Evolutionary conservation across 1,140 invertebrate genomes (phyloP).

Genomic region (Pachyrhynchus sulphureomaculatus): DNA sequence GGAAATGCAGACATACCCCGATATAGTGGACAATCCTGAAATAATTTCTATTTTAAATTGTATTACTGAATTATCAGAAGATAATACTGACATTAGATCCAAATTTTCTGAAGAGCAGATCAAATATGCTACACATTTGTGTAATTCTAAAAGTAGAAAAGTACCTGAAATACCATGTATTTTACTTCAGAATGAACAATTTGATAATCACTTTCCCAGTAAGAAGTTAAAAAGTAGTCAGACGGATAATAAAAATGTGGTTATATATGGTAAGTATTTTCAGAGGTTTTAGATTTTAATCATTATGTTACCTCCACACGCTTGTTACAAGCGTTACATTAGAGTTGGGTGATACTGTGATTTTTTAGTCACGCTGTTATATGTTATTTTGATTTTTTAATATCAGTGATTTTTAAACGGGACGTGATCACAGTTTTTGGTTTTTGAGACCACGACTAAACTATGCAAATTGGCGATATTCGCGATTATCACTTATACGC

Average conservation of each 20-base stretch:
- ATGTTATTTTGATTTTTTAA: no score
- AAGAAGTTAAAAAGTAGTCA: background rate
- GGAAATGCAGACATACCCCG: conserved; percentile 39
- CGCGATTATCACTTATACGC: no score
- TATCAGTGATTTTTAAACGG: no score
- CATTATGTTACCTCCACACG: background rate
- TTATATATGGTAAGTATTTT: conserved; percentile 1
- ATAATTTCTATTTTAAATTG: conserved; percentile 34
- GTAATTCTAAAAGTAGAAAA: conserved; percentile 19
- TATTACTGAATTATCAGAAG: conserved; percentile 22
- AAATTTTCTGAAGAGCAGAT: conserved; percentile 13
- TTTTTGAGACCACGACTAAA: no score
- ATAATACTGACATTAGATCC: conserved; percentile 3
- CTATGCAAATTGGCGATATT: no score
- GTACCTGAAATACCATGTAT: conserved; percentile 29
- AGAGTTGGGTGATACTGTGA: no score
- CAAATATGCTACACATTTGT: conserved; percentile 6
- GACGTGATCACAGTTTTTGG: no score
- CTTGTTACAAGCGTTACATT: no score
- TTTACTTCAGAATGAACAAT: conserved; percentile 6
- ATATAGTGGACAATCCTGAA: conserved; percentile 32
- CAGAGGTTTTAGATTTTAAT: background rate
- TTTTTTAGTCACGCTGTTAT: no score
- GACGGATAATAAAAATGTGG: background rate
- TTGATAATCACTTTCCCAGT: background rate